Percentiles rank a stretch among this genome's conserved stretches.
Evolutionary conservation across 2,113 vertebrate species (phyloP).

Genomic region (Bos taurus): DNA sequence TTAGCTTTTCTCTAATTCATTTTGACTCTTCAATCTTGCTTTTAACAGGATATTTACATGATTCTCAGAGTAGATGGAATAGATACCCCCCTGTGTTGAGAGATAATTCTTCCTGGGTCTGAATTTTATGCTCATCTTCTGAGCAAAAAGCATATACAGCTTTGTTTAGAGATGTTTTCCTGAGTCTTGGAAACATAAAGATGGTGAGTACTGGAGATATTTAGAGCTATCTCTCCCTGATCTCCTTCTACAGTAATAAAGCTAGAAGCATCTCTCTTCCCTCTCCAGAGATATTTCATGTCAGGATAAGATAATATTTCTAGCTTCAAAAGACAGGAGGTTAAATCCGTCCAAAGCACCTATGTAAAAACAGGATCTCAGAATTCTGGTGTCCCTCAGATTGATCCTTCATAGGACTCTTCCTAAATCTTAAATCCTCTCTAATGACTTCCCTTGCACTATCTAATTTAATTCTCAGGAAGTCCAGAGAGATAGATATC

Average conservation of each 20-base stretch:
- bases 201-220: neutral
- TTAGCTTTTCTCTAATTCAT: neutral
- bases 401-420: neutral
- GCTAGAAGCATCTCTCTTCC: neutral
- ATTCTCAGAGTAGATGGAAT: neutral
- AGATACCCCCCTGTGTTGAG: fast-evolving
- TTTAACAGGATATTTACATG: neutral
- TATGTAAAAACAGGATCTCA: neutral
- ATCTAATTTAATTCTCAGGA: neutral
- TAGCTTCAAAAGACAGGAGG: neutral
- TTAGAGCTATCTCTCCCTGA: neutral
- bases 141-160: neutral
- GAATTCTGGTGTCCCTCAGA: neutral
- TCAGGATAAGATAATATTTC: neutral
- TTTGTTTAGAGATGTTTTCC: neutral
- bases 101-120: neutral
- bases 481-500: neutral
- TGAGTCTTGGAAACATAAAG: neutral
- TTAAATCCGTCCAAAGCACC: neutral
- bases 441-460: neutral
- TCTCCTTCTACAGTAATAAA: neutral
- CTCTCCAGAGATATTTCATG: neutral
- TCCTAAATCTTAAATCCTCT: neutral
- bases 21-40: neutral
- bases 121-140: neutral